phyloP scores from a whole-genome alignment of 2,113 vertebrate species.

The Rana temporaria region DNA sequence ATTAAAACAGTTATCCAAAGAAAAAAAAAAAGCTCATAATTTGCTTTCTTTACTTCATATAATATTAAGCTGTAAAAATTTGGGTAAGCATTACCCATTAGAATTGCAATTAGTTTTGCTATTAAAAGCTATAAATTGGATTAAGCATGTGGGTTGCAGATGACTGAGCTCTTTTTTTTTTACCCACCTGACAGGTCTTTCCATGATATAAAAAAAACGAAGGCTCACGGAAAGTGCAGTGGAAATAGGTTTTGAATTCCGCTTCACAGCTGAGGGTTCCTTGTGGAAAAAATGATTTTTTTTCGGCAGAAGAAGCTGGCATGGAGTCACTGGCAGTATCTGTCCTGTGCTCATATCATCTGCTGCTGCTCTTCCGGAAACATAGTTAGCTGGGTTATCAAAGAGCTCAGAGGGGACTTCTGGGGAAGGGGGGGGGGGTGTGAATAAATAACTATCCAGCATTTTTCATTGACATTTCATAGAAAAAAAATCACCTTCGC shows the following conservation, averaged over 20 bases:
- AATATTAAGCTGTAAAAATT: conserved; percentile 1
- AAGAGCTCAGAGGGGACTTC: neutral
- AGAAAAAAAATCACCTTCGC: conserved; percentile 2
- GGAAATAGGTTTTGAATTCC: conserved; percentile 88
- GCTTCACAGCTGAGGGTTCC: conserved; percentile 89
- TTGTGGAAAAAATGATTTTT: conserved; percentile 78
- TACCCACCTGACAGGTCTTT: conserved; percentile 90
- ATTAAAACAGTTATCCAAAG: no score
- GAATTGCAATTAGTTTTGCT: conserved; percentile 91
- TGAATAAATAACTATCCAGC: conserved; percentile 38
- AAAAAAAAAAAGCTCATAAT: no score
- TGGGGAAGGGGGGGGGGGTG: neutral
- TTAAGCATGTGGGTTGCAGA: conserved; percentile 90
- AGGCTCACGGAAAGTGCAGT: conserved; percentile 72
- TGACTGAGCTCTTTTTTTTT: conserved; percentile 89
- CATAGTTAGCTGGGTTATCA: conserved; percentile 88
- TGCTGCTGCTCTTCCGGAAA: conserved; percentile 89
- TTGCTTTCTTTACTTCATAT: neutral
- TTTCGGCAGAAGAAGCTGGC: conserved; percentile 87
- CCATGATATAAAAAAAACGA: conserved; percentile 78
- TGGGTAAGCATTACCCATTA: conserved; percentile 71
- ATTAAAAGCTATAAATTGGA: conserved; percentile 93
- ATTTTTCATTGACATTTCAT: conserved; percentile 21
- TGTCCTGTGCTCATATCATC: conserved; percentile 86
- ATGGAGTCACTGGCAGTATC: conserved; percentile 83